Evolutionary conservation across 2,113 vertebrate species (phyloP), one percentile per base, ranked within the genome.

Genomic region (Ciconia maguari): DNA sequence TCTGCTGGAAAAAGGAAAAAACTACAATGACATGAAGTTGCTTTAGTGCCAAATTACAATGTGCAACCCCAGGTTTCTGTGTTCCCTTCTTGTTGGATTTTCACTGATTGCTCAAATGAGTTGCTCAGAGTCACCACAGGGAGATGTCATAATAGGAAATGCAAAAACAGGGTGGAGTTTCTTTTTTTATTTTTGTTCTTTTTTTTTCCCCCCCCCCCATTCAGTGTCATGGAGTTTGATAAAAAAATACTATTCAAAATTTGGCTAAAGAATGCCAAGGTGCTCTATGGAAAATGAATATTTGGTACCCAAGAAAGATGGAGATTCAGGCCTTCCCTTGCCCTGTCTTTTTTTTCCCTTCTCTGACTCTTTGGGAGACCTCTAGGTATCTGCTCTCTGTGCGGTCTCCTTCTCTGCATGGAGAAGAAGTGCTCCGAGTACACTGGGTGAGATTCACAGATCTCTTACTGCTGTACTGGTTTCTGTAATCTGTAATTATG

Each of bases 101-200:
- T 77, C 44, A 65, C 2, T n/a, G 4, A 36, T 14, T 41, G 16
- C 9, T 7, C 10, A 80, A 32, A 58, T 16, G 0, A 36, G 20
- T 34, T 36, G 26, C 24, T 44, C 22, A 42, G 32, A 11, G 9
- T 36, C 15, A 57, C 17, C 36, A 65, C 6, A 44, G 6, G 6
- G 78, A 70, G 26, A 26, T 55, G 12, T 26, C 13, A 11, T 10
- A 65, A 60, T 24, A 60, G 32, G 7, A 87, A 75, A 26, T 1
- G 0, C 16, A 60, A 88, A 51, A 29, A 2, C 4, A 1, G 0
- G 10, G 2, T 1, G 2, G 1, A 42, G 3, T 20, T 2, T 32
- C 4, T 46, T 72, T 55, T 36, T 14, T 15, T 30, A 27, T 65
- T 38, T 4, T 19, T n/a, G 2, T 15, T 8, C 6, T 6, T 16